A percentile compares a stretch with the other conserved stretches of the same genome.
phyloP scores from a whole-genome alignment of 2,888 invertebrate genomes.

The Rotaria magnacalcarata region DNA sequence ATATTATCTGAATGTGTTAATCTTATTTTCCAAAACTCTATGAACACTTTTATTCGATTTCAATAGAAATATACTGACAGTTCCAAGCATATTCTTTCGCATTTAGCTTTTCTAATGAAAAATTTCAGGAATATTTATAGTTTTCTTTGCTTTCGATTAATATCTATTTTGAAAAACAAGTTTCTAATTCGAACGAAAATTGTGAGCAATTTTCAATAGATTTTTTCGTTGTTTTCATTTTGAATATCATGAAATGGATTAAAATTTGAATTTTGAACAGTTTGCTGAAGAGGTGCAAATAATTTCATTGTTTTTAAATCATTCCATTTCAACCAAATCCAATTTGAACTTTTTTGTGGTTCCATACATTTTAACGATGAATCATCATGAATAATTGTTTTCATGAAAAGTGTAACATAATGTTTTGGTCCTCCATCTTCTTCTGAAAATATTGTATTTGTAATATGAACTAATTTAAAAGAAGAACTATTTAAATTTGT shows the following conservation, averaged over 20 bases:
- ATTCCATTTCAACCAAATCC: neutral
- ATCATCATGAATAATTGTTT: neutral
- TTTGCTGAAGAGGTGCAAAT: neutral
- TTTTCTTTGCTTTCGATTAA: too few relatives aligned
- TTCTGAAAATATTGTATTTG: neutral
- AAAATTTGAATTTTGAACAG: neutral
- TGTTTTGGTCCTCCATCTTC: neutral
- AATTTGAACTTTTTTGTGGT: neutral
- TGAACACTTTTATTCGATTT: too few relatives aligned
- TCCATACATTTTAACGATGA: neutral
- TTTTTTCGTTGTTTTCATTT: too few relatives aligned
- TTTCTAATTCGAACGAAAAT: too few relatives aligned
- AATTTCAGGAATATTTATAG: too few relatives aligned
- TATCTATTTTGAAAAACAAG: too few relatives aligned
- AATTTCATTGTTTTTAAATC: conserved; percentile 14
- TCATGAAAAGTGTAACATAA: neutral
- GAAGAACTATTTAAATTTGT: neutral
- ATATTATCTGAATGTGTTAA: too few relatives aligned
- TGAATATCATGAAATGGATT: neutral
- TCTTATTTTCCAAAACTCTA: too few relatives aligned
- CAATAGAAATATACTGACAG: too few relatives aligned
- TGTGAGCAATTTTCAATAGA: too few relatives aligned
- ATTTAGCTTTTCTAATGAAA: too few relatives aligned
- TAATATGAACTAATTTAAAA: neutral
- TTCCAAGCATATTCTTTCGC: too few relatives aligned